Conservation (phyloP, 2,797 vertebrate species). For the Natrix natrix region DNA sequence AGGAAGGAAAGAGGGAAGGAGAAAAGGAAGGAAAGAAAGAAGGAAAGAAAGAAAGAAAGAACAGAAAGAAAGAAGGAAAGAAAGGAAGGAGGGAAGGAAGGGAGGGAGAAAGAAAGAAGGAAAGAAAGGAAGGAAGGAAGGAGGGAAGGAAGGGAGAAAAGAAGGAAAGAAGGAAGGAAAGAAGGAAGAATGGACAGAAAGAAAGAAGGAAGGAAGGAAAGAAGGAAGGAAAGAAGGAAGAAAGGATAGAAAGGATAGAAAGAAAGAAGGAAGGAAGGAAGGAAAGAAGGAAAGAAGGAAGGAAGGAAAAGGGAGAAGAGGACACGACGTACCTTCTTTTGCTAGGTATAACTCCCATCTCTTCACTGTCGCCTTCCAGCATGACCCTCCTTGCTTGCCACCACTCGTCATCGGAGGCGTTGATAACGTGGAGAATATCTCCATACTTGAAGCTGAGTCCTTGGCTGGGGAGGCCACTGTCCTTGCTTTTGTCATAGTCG, state of each 20-base stretch:
- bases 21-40: too few species aligned
- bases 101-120: too few species aligned
- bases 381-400: slow-evolving; percentile 93
- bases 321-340: slow-evolving; percentile 84
- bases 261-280: too few species aligned
- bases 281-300: too few species aligned
- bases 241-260: neutral
- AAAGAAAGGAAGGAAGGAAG: too few species aligned
- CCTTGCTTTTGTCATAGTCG: slow-evolving; percentile 94
- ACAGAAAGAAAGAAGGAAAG: too few species aligned
- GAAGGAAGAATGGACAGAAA: neutral
- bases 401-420: slow-evolving; percentile 96
- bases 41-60: rapidly evolving
- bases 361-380: slow-evolving; percentile 91
- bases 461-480: slow-evolving; percentile 96
- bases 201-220: neutral
- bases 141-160: too few species aligned
- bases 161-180: too few species aligned
- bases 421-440: slow-evolving; percentile 96
- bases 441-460: slow-evolving; percentile 95
- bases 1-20: too few species aligned
- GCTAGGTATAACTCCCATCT: slow-evolving; percentile 98
- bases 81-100: too few species aligned
- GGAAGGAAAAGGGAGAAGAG: neutral
- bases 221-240: neutral